phyloP scores from a whole-genome alignment of 1,140 invertebrate genomes.

The Eciton burchellii region DNA sequence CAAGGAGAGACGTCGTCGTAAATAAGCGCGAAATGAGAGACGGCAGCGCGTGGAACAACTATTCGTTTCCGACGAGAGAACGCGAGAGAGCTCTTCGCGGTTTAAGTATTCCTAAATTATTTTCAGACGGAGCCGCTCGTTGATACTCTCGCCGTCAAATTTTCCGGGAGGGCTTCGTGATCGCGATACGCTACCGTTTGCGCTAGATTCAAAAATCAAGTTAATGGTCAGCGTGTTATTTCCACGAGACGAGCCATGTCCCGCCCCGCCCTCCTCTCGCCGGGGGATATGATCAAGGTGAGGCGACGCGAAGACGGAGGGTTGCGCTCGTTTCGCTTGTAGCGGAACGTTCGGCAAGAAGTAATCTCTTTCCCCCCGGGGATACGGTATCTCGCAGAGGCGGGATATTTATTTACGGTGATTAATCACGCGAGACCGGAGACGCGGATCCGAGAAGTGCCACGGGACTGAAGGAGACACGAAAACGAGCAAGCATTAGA shows the following conservation, averaged over 20 bases:
- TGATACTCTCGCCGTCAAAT: neutral
- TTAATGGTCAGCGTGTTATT: constrained; percentile 58
- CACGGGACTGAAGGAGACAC: constrained; percentile 26
- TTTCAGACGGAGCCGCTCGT: too few species aligned
- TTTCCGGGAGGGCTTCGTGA: neutral
- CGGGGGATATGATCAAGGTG: neutral
- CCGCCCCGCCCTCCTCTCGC: constrained; percentile 33
- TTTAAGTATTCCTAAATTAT: constrained; percentile 1
- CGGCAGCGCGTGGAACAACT: constrained; percentile 45
- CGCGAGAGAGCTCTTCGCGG: neutral
- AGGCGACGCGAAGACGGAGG: neutral
- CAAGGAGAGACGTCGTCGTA: constrained; percentile 10
- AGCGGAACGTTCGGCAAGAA: constrained; percentile 52
- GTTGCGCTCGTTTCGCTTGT: constrained; percentile 22
- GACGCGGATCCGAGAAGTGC: constrained; percentile 46
- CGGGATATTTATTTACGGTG: constrained; percentile 69
- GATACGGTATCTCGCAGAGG: constrained; percentile 45
- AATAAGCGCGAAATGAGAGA: constrained; percentile 36
- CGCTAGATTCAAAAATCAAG: constrained; percentile 54
- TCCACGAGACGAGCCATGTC: constrained; percentile 44
- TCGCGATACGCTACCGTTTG: constrained; percentile 25
- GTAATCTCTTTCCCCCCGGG: constrained; percentile 58
- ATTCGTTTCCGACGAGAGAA: constrained; percentile 40
- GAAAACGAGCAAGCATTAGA: constrained; percentile 63
- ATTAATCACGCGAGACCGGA: constrained; percentile 65